Evolutionary conservation across 2,113 vertebrate species (phyloP).

Genomic region (Prietella phreatophila): DNA sequence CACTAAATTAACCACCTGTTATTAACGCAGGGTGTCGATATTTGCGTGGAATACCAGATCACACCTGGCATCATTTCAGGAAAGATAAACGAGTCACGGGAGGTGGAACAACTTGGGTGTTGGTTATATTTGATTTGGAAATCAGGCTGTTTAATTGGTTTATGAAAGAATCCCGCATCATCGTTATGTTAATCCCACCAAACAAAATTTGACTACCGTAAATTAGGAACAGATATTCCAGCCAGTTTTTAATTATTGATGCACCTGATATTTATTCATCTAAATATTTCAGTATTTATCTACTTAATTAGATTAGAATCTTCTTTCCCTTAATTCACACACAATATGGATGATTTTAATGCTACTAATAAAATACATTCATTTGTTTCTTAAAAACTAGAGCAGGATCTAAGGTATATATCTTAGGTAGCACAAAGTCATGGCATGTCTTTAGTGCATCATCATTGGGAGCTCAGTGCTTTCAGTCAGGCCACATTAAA

Average conservation of each 20-base stretch:
- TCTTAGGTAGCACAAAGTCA: constrained; percentile 43
- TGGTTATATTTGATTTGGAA: constrained; percentile 33
- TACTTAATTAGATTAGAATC: background rate
- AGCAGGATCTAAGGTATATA: too few species aligned
- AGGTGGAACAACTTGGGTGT: constrained; percentile 14
- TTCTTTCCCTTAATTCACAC: background rate
- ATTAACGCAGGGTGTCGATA: constrained; percentile 21
- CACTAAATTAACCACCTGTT: constrained; percentile 55
- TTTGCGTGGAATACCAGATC: constrained; percentile 43
- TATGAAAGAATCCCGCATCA: constrained; percentile 26
- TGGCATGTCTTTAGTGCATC: constrained; percentile 32
- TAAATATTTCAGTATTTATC: background rate
- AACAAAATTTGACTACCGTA: constrained; percentile 24
- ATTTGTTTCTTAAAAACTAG: background rate
- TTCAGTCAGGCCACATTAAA: constrained; percentile 51
- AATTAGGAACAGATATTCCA: constrained; percentile 26
- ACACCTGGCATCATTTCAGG: constrained; percentile 19
- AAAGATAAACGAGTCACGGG: constrained; percentile 23
- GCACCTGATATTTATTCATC: background rate
- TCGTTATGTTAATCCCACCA: constrained; percentile 24
- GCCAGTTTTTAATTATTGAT: constrained; percentile 13
- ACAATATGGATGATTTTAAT: background rate
- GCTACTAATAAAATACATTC: background rate
- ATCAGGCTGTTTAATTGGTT: constrained; percentile 35
- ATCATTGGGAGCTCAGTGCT: constrained; percentile 42